Conservation (phyloP, 2,113 vertebrate genomes). For the Procavia capensis region DNA sequence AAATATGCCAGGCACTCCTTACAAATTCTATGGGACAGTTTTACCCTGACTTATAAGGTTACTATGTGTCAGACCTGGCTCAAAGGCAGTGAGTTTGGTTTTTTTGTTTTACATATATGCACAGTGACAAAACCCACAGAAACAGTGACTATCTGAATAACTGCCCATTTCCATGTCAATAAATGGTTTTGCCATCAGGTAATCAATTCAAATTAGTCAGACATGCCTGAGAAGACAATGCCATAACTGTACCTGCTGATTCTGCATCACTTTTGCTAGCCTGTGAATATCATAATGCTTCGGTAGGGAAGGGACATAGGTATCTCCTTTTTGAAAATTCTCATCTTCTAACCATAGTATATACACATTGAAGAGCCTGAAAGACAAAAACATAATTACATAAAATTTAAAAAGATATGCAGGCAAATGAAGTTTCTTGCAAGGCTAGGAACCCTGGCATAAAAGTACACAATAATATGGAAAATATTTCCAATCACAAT, state of each 20-base stretch:
- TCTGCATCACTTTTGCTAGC: constrained; percentile 96
- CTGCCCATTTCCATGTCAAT: not conserved
- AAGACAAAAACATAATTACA: not conserved
- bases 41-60: too few relatives aligned
- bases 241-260: constrained; percentile 89
- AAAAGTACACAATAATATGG: not conserved
- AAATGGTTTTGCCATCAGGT: not conserved
- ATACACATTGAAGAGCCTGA: constrained; percentile 95
- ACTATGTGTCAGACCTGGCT: too few relatives aligned
- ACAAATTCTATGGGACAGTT: too few relatives aligned
- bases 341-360: constrained; percentile 97
- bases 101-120: too few relatives aligned
- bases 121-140: not conserved
- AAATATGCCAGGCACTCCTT: too few relatives aligned
- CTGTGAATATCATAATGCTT: constrained; percentile 94
- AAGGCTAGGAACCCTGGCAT: not conserved
- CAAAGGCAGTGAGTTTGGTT: too few relatives aligned
- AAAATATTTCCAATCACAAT: not conserved
- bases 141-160: not conserved
- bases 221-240: not conserved
- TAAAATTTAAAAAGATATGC: not conserved
- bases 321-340: constrained; percentile 95
- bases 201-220: not conserved
- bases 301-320: constrained; percentile 95
- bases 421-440: constrained; percentile 10